Conservation (phyloP, 2,797 vertebrate genomes). For the Acropternis orthonyx region DNA sequence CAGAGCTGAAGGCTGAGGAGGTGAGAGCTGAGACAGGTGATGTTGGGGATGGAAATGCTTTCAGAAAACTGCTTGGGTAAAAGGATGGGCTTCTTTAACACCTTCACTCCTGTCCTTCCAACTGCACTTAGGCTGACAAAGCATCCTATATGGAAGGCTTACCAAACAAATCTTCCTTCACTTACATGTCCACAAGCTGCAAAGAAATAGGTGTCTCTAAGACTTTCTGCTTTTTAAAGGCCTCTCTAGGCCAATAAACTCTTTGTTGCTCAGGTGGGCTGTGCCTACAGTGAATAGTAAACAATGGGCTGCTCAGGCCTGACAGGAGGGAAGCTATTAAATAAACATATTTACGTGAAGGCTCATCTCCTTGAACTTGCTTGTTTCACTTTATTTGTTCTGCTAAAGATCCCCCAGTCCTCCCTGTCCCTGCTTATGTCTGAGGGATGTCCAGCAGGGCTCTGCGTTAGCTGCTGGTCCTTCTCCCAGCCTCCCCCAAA, state of each 20-base stretch:
- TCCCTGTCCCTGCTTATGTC: accelerated
- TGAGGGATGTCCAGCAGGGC: not conserved
- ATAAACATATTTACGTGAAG: not conserved
- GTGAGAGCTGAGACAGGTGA: not conserved
- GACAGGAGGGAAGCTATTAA: not conserved
- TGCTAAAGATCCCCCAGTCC: not conserved
- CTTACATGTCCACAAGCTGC: accelerated
- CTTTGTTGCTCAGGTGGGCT: not conserved
- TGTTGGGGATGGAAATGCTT: not conserved
- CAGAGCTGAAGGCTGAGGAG: not conserved
- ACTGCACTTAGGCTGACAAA: not conserved
- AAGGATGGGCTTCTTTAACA: not conserved
- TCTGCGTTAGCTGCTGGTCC: not conserved
- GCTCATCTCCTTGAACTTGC: not conserved
- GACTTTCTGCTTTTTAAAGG: not conserved
- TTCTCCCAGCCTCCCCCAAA: not conserved
- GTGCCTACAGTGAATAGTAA: accelerated
- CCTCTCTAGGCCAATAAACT: not conserved
- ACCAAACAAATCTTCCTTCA: not conserved
- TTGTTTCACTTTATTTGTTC: not conserved
- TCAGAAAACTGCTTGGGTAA: not conserved
- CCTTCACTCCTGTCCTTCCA: not conserved
- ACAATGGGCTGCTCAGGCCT: not conserved
- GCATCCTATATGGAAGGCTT: accelerated
- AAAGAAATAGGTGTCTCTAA: not conserved